Evolutionary conservation across 2,888 invertebrate species (phyloP), one percentile per base, ranked within the genome.

Genomic region (Abrostola tripartita): DNA sequence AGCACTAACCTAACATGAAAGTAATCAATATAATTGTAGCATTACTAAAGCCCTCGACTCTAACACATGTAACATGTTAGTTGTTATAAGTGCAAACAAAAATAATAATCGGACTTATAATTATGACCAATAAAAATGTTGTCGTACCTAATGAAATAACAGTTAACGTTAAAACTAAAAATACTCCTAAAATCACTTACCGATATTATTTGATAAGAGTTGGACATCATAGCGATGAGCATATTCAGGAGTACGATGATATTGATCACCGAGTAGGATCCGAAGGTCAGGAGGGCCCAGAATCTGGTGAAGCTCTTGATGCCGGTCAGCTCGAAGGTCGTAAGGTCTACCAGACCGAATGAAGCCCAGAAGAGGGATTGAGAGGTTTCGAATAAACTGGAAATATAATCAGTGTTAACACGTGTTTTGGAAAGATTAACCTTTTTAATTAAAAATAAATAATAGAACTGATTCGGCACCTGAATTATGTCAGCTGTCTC

Each of bases 181-280:
- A 5, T 9, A 1, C 12, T 6, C 7, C 12, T 12, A 5, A n/a
- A 36, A 37, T 24, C 4, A 95, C 96, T 96, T 94, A 98, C 98
- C 82, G 98, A 99, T 83, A 99, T 99, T 71, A 98, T 98, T 93
- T 99, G 99, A 92, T 99, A 99, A 0, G 99, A 99, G 91, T 98
- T 99, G 67, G 98, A 99, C 99, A 99, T 99, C 99, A 99, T 99
- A 85, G 99, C 99, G 88, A 99, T 99, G 47, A 99, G 96, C 97
- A 99, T 98, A 92, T 99, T 99, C 71, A 99, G 96, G 37, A 99
- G 95, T 0, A 99, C 99, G 81, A 99, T 98, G 74, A 99, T 97
- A 89, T 99, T 99, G 91, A 99, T 99, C 70, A 98, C 98, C 63
- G 98, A 98, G 92, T 99, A 99, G 6, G 98, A 98, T 49, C 99